Conservation (phyloP, 2,797 vertebrate species). For the Acridotheres tristis region DNA sequence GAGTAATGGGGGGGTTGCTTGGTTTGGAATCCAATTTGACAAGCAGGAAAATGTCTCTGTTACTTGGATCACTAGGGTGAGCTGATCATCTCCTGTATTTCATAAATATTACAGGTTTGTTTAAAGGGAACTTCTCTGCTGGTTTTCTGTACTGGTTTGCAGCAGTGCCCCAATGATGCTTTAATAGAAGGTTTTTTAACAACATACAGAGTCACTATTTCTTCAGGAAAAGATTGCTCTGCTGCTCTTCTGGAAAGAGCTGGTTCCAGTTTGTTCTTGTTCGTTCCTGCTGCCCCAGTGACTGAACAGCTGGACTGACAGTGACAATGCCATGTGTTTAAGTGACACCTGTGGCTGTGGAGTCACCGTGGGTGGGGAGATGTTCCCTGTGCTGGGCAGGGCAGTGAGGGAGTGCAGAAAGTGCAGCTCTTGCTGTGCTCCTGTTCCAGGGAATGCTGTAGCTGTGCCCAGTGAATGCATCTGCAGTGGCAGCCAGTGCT, state of each 20-base stretch:
- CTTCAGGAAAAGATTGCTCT: neutral
- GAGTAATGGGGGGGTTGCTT: neutral
- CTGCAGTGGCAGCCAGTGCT: neutral
- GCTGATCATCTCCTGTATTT: neutral
- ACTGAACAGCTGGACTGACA: slow-evolving; percentile 28
- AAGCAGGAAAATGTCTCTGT: neutral
- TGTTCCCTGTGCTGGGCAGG: neutral
- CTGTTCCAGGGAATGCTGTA: neutral
- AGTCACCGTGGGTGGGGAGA: neutral
- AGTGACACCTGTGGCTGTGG: neutral
- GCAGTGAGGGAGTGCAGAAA: neutral
- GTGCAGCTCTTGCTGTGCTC: slow-evolving; percentile 4
- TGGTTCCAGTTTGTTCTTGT: slow-evolving; percentile 12
- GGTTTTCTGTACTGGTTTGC: neutral
- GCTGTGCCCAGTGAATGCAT: neutral
- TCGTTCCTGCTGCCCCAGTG: neutral
- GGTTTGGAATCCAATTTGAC: neutral
- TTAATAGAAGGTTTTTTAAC: neutral
- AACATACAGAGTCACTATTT: neutral
- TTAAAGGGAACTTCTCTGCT: neutral
- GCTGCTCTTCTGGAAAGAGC: neutral
- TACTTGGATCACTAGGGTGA: neutral
- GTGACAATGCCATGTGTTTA: neutral
- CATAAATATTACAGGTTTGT: neutral
- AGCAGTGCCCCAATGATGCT: neutral